Base-by-base conservation (phyloP, 2,888 invertebrate species). In the Monoplex corrugatus region DNA sequence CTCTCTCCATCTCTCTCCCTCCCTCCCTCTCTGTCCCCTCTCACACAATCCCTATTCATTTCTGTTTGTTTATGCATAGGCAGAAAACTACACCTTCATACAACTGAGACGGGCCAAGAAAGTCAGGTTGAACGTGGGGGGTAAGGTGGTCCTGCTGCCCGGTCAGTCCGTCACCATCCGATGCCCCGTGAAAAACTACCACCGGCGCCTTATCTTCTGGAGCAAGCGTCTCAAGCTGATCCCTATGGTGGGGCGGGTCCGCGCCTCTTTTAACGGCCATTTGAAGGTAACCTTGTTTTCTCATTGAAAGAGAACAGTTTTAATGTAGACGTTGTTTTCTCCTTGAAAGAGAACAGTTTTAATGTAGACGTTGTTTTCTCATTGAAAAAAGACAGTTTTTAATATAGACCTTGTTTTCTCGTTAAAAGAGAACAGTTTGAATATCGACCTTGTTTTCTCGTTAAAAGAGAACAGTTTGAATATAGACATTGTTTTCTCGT, bases 121-220 rank as follows among this genome's bases (percentile, higher is more conserved):
- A 38, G 91, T 94, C 44, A 90, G 90, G 32, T 89, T 94, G 32
- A 89, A 85, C 82, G 93, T 95, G 8, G 95, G 94, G 6, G 94
- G 93, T 19, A 90, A 89, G 43, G 94, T 94, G 16, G 89, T 93
- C 13, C 87, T 95, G 32, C 89, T 95, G 13, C 94, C 94, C 2
- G 93, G 94, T 78, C 94, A 94, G 72, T 92, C 93, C 5, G 92
- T 95, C 44, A 93, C 94, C 87, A 92, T 95, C 23, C 91, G 91
- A 75, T 95, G 95, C 90, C 94, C 93, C 3, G 95, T 95, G 28
- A 93, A 93, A 84, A 93, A 94, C 89, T 95, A 93, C 90, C 92
- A 93, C 88, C 93, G 92, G 32, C 92, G 92, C 50, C 89, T 94
- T 40, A 92, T 95, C 85, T 93, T 94, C 91, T 95, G 95, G 95